Percentiles rank a stretch among this genome's conserved stretches.
Evolutionary conservation across 2,113 vertebrate species (phyloP).

Genomic region (Antechinus flavipes): DNA sequence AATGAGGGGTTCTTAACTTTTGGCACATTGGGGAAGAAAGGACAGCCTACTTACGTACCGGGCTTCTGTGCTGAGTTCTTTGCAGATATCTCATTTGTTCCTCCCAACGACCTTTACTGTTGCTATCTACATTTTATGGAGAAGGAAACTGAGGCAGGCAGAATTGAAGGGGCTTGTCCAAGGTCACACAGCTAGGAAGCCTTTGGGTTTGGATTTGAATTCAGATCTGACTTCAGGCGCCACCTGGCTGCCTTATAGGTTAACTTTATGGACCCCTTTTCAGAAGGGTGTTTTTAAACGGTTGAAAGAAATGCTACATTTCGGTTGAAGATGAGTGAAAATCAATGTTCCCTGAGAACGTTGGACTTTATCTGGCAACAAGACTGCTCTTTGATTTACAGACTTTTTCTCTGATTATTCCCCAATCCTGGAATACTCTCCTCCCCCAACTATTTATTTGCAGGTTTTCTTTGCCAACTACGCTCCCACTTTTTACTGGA

Average conservation of each 20-base stretch:
- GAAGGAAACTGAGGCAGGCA: neutral
- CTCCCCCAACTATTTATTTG: neutral
- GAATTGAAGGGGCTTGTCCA: constrained; percentile 8
- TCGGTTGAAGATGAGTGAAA: neutral
- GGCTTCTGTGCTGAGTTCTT: neutral
- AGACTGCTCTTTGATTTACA: neutral
- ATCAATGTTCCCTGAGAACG: neutral
- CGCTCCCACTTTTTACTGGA: neutral
- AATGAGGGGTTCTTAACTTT: neutral
- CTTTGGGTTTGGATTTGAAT: neutral
- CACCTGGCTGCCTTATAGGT: neutral
- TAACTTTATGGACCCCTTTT: neutral
- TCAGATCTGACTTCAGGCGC: neutral
- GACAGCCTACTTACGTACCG: neutral
- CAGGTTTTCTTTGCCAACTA: neutral
- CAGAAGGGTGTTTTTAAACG: neutral
- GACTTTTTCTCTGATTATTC: neutral
- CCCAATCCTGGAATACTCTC: neutral
- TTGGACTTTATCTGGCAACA: neutral
- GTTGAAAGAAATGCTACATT: neutral
- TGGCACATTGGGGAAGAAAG: neutral
- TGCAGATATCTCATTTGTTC: neutral
- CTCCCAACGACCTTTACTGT: neutral
- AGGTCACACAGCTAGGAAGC: neutral
- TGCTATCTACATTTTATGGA: neutral